Evolutionary conservation across 2,888 invertebrate species (phyloP), one percentile per base, ranked within the genome.

Genomic region (Alsophila aescularia): DNA sequence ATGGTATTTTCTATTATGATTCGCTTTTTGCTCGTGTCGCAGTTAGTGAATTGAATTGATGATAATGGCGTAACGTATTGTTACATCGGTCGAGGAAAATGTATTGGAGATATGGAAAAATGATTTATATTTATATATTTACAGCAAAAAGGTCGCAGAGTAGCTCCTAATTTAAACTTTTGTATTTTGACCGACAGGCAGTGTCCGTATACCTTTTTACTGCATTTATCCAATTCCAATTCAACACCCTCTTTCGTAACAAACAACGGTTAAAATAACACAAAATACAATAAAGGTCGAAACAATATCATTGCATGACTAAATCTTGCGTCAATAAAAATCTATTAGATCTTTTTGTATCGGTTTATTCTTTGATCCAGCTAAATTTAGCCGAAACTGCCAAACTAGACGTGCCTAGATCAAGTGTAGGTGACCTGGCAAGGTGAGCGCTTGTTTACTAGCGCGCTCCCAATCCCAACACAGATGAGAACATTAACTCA

Each of bases 1-100:
- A 62, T 61, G 48, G 55, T 62, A 62, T 60, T 62, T 62, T 58
- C 57, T 62, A 60, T 65, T 60, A 57, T 57, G 58, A 58, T 56
- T 60, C 37, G 58, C 58, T 62, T 57, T 62, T 58, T 54, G 60
- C 57, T 56, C 64, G 64, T 51, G 52, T 58, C 48, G 51, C 59
- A 52, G 52, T 55, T 32, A 54, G 39, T 48, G 56, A 47, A 56
- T 52, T 52, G 47, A 56, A 52, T 50, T 45, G 59, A 55, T 50
- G 52, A 52, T 52, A 56, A 55, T 55, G 45, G 41, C 48, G 31
- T 42, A 52, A 48, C 52, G 43, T 52, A 59, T 54, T 49, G 44
- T 44, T 43, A 43, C 42, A 39, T 36, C 21, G 14, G 29, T 21
- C 45, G 31, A 13, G 37, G 51, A 15, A 32, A 37, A 21, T 43